Evolutionary conservation across 2,797 vertebrate genomes (phyloP).

Genomic region (Channallabes apus): DNA sequence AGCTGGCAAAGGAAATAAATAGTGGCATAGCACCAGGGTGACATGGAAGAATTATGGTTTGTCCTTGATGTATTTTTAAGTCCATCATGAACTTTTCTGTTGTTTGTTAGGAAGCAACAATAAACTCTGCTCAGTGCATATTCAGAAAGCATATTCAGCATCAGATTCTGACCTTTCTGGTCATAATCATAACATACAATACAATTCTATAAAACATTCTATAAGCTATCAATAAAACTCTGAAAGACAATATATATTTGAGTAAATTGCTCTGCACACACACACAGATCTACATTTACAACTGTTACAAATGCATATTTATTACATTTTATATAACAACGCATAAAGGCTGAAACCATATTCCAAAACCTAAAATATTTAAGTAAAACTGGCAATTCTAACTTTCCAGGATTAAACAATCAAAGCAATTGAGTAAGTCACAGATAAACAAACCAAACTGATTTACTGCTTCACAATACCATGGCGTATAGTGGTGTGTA

Average conservation of each 20-base stretch:
- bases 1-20: conserved; percentile 7
- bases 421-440: background rate
- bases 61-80: conserved; percentile 26
- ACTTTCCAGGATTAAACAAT: background rate
- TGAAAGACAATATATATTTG: background rate
- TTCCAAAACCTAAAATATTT: background rate
- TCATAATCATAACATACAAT: background rate
- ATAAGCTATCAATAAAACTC: background rate
- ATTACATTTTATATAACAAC: background rate
- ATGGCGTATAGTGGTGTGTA: background rate
- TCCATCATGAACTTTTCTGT: background rate
- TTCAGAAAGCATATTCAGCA: background rate
- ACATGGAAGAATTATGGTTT: conserved; percentile 4
- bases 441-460: background rate
- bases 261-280: background rate
- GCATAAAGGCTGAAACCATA: background rate
- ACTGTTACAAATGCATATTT: background rate
- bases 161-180: background rate
- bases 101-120: background rate
- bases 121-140: background rate
- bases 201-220: background rate
- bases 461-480: background rate
- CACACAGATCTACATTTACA: background rate
- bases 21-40: conserved; percentile 6
- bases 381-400: background rate